Conservation (phyloP, 2,113 vertebrate species). For the Acrocephalus kingi region DNA sequence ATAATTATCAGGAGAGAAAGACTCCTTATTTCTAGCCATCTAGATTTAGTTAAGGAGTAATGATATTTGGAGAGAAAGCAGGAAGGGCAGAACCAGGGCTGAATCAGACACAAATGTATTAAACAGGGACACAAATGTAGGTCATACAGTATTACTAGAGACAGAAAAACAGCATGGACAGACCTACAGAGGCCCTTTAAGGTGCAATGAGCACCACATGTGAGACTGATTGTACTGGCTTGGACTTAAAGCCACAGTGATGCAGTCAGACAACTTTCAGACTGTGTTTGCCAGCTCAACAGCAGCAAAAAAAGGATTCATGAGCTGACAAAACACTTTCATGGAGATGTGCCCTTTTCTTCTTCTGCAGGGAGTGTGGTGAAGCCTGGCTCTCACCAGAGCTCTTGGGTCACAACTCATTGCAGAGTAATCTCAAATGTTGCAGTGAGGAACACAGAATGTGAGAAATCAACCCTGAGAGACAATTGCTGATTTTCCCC, state of each 20-base stretch:
- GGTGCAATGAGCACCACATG: fast-evolving
- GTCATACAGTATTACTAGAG: not conserved
- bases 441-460: not conserved
- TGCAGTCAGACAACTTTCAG: not conserved
- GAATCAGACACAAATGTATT: not conserved
- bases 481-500: not conserved
- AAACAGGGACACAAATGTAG: not conserved
- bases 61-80: not conserved
- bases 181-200: not conserved
- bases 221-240: not conserved
- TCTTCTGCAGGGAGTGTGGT: not conserved
- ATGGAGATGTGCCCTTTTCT: not conserved
- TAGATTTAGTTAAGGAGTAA: slow-evolving; percentile 12
- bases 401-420: not conserved
- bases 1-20: not conserved
- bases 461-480: not conserved
- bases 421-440: not conserved
- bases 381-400: not conserved
- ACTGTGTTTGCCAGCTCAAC: not conserved
- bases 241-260: not conserved
- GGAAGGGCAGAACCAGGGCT: not conserved
- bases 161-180: not conserved
- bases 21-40: not conserved
- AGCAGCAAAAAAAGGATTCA: not conserved
- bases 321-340: not conserved